phyloP scores from a whole-genome alignment of 2,797 vertebrate species.

The Sebastes cheni region DNA sequence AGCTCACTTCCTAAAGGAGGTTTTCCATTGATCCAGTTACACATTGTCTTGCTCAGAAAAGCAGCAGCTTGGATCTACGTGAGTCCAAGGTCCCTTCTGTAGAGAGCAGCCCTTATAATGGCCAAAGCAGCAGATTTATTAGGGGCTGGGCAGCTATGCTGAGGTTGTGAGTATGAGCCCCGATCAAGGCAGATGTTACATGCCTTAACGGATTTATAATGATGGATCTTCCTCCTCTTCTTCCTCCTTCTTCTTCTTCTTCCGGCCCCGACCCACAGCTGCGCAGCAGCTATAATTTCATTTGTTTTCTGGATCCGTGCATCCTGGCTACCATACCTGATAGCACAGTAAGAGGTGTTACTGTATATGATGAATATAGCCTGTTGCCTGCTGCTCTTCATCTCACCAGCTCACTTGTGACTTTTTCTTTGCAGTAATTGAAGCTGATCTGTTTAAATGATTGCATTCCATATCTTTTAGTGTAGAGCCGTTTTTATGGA shows the following conservation, averaged over 20 bases:
- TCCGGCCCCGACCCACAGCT: too few species aligned
- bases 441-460: background rate
- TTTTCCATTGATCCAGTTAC: background rate
- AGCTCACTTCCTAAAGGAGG: background rate
- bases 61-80: background rate
- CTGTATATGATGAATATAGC: background rate
- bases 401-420: background rate
- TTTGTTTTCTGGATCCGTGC: background rate
- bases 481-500: background rate
- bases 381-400: too few species aligned
- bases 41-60: background rate
- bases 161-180: too few species aligned
- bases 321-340: background rate
- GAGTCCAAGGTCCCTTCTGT: too few species aligned
- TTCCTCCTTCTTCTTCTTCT: too few species aligned
- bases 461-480: background rate
- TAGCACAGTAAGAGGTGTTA: background rate
- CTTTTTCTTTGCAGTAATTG: background rate
- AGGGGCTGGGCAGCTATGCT: too few species aligned
- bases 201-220: too few species aligned
- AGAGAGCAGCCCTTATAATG: too few species aligned
- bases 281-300: background rate
- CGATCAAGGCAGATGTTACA: too few species aligned
- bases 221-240: too few species aligned
- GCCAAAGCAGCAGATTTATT: background rate